A percentile compares a stretch with the other conserved stretches of the same genome.
Evolutionary conservation across 2,797 vertebrate genomes (phyloP).

Genomic region (Acomys russatus): DNA sequence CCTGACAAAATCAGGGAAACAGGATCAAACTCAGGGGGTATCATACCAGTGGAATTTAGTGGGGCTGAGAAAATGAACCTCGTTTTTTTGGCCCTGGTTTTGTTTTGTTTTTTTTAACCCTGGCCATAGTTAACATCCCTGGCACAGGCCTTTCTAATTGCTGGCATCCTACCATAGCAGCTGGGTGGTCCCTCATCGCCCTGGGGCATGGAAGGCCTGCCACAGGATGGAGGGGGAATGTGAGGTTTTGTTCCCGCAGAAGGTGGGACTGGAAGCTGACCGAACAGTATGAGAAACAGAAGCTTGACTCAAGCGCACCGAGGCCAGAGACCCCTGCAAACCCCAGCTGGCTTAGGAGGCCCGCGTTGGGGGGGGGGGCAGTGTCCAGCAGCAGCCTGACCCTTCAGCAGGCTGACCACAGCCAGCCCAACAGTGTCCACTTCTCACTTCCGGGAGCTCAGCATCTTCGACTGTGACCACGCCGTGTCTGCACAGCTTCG

Average conservation of each 20-base stretch:
- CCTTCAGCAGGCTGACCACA: conserved; percentile 9
- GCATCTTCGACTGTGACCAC: conserved; percentile 3
- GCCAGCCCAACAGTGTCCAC: not conserved
- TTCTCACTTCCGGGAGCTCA: not conserved
- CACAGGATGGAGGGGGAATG: conserved; percentile 1
- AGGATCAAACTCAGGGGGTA: not conserved
- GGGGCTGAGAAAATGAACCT: not conserved
- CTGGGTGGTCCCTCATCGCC: conserved; percentile 69
- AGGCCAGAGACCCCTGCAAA: not conserved
- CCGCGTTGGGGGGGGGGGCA: not conserved
- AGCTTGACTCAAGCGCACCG: not conserved
- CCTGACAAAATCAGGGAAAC: not conserved
- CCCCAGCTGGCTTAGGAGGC: not conserved
- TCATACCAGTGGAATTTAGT: not conserved
- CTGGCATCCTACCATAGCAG: not conserved
- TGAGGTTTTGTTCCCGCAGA: conserved; percentile 66
- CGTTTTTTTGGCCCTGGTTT: not conserved
- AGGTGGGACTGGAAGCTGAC: conserved; percentile 63
- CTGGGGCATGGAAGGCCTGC: conserved; percentile 53
- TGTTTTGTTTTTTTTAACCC: not conserved
- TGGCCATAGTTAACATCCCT: not conserved
- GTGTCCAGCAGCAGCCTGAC: not conserved
- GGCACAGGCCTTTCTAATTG: conserved; percentile 65
- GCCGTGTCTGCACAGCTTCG: not conserved
- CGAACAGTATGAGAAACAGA: not conserved